phyloP scores from a whole-genome alignment of 2,888 invertebrate genomes.

The Lasioglossum calceatum region DNA sequence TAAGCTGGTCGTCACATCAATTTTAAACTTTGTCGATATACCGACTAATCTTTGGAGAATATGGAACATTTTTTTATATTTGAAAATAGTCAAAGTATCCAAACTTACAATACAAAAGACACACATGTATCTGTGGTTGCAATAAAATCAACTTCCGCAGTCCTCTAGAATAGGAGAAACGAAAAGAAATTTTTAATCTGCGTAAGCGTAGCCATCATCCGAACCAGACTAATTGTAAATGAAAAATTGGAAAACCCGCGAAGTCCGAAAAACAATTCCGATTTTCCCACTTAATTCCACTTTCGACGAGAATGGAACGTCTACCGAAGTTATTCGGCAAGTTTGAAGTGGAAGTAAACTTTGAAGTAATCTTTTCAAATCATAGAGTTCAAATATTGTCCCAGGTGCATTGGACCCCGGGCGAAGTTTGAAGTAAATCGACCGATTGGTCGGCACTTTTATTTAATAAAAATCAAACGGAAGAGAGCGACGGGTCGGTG shows the following conservation, averaged over 20 bases:
- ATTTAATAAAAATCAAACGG: not conserved
- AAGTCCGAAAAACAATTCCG: not conserved
- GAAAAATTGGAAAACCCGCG: not conserved
- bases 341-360: not conserved
- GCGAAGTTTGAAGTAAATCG: slow-evolving; percentile 17
- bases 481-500: not conserved
- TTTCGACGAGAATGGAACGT: not conserved
- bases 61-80: not conserved
- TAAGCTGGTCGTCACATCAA: not conserved
- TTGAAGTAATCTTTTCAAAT: slow-evolving; percentile 5
- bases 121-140: not conserved
- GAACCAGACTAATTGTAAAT: not conserved
- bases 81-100: not conserved
- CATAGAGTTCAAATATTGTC: slow-evolving; percentile 14
- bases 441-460: slow-evolving; percentile 43
- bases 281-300: not conserved
- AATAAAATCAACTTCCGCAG: not conserved
- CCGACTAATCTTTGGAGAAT: not conserved
- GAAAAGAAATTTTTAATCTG: not conserved
- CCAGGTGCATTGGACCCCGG: slow-evolving; percentile 1
- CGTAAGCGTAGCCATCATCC: not conserved
- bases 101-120: no score
- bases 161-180: not conserved
- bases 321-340: not conserved
- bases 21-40: not conserved